A percentile compares a stretch with the other conserved stretches of the same genome.
Conservation (phyloP, 2,797 vertebrate species). For the Hylomyscus alleni region DNA sequence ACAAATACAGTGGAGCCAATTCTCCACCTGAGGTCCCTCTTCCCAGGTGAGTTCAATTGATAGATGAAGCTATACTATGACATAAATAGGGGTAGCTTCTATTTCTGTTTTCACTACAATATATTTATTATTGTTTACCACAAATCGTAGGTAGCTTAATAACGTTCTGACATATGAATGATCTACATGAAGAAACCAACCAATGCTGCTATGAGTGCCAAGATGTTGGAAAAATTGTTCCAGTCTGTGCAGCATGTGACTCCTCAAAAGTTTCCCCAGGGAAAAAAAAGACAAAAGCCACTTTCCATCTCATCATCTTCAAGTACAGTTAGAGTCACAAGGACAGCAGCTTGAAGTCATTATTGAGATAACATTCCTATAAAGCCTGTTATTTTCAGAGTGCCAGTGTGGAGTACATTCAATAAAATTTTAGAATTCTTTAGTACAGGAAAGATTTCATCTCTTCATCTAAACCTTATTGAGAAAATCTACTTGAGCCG, state of each 20-base stretch:
- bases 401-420: background rate
- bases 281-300: background rate
- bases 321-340: background rate
- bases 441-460: background rate
- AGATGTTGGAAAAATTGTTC: background rate
- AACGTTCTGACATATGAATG: conserved; percentile 10
- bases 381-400: background rate
- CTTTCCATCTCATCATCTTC: background rate
- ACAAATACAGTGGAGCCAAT: background rate
- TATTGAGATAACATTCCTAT: background rate
- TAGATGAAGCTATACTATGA: background rate
- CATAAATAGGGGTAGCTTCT: background rate
- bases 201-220: background rate
- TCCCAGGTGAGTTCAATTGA: background rate
- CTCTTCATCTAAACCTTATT: conserved; percentile 1
- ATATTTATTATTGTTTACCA: background rate
- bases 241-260: background rate
- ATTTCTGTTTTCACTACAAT: background rate
- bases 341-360: background rate
- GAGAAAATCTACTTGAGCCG: background rate
- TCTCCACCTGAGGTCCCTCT: background rate
- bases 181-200: background rate
- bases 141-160: conserved; percentile 14
- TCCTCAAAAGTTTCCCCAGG: background rate
- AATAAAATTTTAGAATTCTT: conserved; percentile 43